A percentile compares a stretch with the other conserved stretches of the same genome.
These are phyloP conservation scores for Limnodromus scolopaceus DNA, from an alignment of 2,797 vertebrate genomes.

Conservation along the genomic window DNA sequence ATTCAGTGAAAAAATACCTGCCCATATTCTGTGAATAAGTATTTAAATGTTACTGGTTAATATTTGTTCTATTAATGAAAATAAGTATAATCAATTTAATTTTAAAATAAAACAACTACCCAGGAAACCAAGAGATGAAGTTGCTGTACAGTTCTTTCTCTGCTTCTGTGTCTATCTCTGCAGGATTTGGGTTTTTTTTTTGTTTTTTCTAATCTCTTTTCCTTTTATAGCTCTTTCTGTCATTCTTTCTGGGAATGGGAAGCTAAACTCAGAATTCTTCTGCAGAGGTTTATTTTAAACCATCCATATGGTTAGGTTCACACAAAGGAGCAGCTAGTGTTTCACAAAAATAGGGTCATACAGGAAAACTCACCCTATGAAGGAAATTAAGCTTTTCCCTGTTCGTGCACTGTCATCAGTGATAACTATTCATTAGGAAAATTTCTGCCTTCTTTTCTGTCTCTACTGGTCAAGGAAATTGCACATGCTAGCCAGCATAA, in stretches of 20 bases:
- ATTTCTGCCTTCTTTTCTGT: neutral
- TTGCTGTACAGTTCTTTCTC: neutral
- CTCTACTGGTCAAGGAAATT: neutral
- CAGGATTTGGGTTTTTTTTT: neutral
- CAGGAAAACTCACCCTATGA: neutral
- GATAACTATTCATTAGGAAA: neutral
- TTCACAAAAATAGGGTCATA: neutral
- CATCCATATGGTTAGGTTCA: neutral
- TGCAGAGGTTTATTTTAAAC: constrained; percentile 16
- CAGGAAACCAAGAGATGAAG: neutral
- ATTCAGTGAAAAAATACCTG: neutral
- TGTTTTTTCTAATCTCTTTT: neutral
- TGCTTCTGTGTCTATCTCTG: neutral
- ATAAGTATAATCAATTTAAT: neutral
- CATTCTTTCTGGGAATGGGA: neutral
- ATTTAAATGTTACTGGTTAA: neutral
- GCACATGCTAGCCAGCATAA: neutral
- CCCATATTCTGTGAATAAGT: neutral
- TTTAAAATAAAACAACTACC: neutral
- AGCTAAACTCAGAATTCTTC: neutral
- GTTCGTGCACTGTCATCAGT: neutral
- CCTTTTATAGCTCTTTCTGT: neutral
- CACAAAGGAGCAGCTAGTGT: neutral
- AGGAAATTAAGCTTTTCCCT: neutral
- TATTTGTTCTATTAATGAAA: neutral